Evolutionary conservation across 2,888 invertebrate genomes (phyloP), one percentile per base, ranked within the genome.

Genomic region (Watsonalla binaria): DNA sequence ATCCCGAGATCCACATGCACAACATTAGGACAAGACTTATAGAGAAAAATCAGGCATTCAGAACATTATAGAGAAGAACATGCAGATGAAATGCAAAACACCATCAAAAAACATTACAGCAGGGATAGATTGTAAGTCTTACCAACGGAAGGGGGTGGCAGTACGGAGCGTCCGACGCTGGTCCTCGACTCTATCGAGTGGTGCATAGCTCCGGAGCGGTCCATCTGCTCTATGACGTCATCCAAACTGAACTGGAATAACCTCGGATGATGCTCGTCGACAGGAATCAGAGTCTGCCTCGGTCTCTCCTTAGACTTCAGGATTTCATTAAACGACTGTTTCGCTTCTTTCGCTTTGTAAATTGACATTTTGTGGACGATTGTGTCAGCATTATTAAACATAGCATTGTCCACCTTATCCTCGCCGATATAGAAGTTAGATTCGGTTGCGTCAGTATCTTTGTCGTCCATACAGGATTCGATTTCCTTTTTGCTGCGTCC

Each of bases 81-180:
- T 46, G 46, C 46, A 7, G 11, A 9, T 46, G 6, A 6, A 39
- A 49, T 9, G n/a, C 5, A 11, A 5, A 39, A 37, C 37, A 37
- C 48, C 13, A 13, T 13, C 15, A 60, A 57, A n/a, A 50, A 45
- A 15, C n/a, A 49, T 45, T 6, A 6, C 6, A 46, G 14, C 9
- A 15, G 11, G 42, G 5, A 11, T 11, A 42, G 8, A 11, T 11
- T 11, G 11, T 11, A 5, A 11, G 8, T 63, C 78, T 72, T 45
- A 89, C 89, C 89, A 6, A 86, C 86, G 8, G 87, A 85, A 0
- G 86, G 82, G 6, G 86, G 86, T 0, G 88, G 85, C 45, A 74
- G 78, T 8, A 66, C 46, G 0, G 74, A 75, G 45, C 77, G 64
- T 39, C 71, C 61, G 14, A 80, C 60, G 54, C 82, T 84, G 37